Conservation (phyloP, 2,888 invertebrate species). For the Agrenia bidenticulata region DNA sequence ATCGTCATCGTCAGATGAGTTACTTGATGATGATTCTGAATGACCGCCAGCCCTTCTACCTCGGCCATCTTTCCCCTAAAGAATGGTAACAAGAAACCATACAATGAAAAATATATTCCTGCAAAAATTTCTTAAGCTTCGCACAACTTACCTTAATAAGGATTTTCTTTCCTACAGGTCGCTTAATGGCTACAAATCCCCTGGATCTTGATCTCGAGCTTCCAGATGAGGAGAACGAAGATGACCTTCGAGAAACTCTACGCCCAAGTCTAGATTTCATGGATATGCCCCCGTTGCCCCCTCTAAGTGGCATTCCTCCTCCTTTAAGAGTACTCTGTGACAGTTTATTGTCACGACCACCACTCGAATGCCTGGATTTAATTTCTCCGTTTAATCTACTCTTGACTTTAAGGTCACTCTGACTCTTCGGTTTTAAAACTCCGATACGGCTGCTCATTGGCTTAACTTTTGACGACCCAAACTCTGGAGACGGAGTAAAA, state of each 20-base stretch:
- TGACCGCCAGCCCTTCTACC: neutral
- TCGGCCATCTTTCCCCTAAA: neutral
- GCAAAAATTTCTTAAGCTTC: too few species aligned
- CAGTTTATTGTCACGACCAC: too few species aligned
- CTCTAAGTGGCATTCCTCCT: too few species aligned
- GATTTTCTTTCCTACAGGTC: too few species aligned
- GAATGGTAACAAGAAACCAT: too few species aligned
- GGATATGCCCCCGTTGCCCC: too few species aligned
- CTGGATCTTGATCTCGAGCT: constrained; percentile 8
- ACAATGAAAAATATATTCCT: too few species aligned
- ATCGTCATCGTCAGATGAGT: constrained; percentile 39
- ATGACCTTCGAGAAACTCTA: neutral
- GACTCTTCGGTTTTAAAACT: constrained; percentile 2
- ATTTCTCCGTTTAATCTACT: constrained; percentile 3
- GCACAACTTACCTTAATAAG: too few species aligned
- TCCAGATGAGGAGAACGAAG: constrained; percentile 11
- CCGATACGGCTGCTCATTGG: neutral
- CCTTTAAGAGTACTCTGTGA: too few species aligned
- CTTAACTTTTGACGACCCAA: neutral
- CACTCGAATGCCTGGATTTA: too few species aligned
- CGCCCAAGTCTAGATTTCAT: constrained; percentile 4
- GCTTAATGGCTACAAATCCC: neutral
- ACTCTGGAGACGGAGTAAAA: neutral
- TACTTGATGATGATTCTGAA: constrained; percentile 23
- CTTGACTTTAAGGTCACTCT: neutral